A percentile compares a stretch with the other conserved stretches of the same genome.
These are phyloP conservation scores for Tachysurus vachellii DNA, from an alignment of 2,113 vertebrate genomes.

Conservation along the genomic window DNA sequence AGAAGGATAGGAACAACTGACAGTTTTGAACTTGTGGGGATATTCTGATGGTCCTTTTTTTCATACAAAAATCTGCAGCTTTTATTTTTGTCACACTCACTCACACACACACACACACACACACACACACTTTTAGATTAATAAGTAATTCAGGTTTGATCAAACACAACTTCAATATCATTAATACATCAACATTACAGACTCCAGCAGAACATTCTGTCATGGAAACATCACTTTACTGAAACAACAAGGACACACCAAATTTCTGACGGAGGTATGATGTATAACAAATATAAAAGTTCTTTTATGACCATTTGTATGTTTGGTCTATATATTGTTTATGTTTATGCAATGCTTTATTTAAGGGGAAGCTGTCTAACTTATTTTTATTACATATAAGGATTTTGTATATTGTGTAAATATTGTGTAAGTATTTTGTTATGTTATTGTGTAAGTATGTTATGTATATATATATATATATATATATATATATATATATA, in stretches of 20 bases:
- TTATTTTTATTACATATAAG: background rate
- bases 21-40: background rate
- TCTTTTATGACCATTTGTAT: background rate
- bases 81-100: background rate
- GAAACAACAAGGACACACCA: background rate
- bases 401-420: background rate
- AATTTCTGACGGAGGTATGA: background rate
- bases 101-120: background rate
- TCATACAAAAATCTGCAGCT: background rate
- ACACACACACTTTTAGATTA: no score
- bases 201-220: background rate
- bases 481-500: no score
- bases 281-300: no score
- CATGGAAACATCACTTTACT: background rate
- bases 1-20: background rate
- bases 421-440: no score
- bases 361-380: background rate
- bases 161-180: background rate
- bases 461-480: no score
- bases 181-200: background rate
- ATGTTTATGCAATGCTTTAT: background rate
- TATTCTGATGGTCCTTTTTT: background rate
- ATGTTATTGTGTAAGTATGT: no score
- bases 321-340: background rate
- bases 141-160: background rate